Evolutionary conservation across 2,113 vertebrate genomes (phyloP).

Genomic region (Leptosomus discolor): DNA sequence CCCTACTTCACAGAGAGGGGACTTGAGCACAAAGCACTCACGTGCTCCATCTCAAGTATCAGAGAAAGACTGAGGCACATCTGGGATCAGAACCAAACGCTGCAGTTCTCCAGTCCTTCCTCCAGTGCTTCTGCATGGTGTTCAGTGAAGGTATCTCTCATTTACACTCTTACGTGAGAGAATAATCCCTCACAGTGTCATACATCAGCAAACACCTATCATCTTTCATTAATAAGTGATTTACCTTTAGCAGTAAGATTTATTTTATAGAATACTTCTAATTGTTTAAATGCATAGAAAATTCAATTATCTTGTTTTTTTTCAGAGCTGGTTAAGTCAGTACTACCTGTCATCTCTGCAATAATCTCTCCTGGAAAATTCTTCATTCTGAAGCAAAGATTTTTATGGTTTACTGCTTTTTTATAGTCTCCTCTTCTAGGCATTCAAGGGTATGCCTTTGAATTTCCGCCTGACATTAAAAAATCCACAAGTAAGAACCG

Average conservation of each 20-base stretch:
- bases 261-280: neutral
- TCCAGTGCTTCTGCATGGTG: neutral
- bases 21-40: neutral
- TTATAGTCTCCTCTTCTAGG: conserved; percentile 82
- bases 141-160: neutral
- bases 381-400: conserved; percentile 66
- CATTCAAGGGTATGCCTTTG: conserved; percentile 69
- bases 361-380: conserved; percentile 51
- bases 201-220: neutral
- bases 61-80: neutral
- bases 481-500: neutral
- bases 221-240: neutral
- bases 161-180: neutral
- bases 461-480: conserved; percentile 71
- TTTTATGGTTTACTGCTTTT: no score
- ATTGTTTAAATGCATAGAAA: neutral
- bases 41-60: neutral
- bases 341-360: conserved; percentile 74
- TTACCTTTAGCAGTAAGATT: neutral
- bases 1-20: neutral
- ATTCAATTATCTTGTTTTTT: neutral
- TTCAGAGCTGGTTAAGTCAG: neutral
- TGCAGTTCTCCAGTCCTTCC: neutral
- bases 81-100: neutral
- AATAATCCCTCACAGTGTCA: neutral